These are phyloP conservation scores for Volucella inflata DNA, from an alignment of 2,888 invertebrate species.

Conservation along the genomic window DNA sequence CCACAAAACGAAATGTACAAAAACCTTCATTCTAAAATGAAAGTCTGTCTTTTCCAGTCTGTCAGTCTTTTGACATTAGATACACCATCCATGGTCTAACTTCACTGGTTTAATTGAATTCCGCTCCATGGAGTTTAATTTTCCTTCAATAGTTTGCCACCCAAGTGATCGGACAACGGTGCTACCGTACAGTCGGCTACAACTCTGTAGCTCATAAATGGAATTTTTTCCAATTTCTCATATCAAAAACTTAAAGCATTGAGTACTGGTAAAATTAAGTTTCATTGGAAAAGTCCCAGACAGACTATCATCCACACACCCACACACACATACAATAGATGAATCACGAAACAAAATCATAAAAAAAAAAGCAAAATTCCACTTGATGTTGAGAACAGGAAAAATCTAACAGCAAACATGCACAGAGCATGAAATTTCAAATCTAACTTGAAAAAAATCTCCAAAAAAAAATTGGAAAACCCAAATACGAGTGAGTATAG, in stretches of 20 bases:
- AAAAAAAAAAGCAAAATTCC: constrained; percentile 36
- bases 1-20: too few species aligned
- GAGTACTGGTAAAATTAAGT: constrained; percentile 44
- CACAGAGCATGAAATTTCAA: constrained; percentile 69
- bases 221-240: constrained; percentile 41
- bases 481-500: constrained; percentile 15
- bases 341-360: constrained; percentile 6
- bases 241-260: constrained; percentile 41
- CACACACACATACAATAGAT: neutral
- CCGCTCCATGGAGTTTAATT: constrained; percentile 49
- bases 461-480: neutral
- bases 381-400: constrained; percentile 68
- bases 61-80: constrained; percentile 23
- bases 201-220: constrained; percentile 37
- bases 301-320: constrained; percentile 19
- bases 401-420: constrained; percentile 72
- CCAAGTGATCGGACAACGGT: constrained; percentile 7
- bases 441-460: constrained; percentile 71
- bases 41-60: neutral
- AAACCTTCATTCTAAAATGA: neutral
- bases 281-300: constrained; percentile 53
- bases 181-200: constrained; percentile 8
- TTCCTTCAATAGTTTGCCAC: constrained; percentile 43
- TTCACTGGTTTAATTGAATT: constrained; percentile 48
- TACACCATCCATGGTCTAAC: constrained; percentile 11